phyloP scores from a whole-genome alignment of 2,888 invertebrate genomes.

The Cotesia congregata region DNA sequence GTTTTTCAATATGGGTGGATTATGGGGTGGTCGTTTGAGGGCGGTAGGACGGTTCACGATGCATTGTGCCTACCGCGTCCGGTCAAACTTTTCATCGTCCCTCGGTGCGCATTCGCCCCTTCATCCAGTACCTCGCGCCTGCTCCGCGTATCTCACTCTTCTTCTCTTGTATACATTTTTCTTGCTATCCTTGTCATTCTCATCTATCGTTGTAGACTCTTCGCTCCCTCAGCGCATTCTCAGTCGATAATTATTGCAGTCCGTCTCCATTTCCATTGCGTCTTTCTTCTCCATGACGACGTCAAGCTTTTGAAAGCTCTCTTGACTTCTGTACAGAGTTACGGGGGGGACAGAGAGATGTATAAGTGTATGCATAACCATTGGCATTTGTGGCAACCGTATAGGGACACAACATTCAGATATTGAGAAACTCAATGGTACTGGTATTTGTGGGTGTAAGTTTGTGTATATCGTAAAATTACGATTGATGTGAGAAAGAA shows the following conservation, averaged over 20 bases:
- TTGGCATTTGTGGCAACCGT: neutral
- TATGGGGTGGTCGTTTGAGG: constrained; percentile 59
- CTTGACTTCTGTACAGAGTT: constrained; percentile 25
- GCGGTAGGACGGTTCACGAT: constrained; percentile 61
- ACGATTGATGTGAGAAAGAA: constrained; percentile 23
- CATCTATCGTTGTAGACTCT: constrained; percentile 14
- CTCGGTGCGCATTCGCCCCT: constrained; percentile 37
- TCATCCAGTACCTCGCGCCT: constrained; percentile 27
- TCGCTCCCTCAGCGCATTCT: constrained; percentile 45
- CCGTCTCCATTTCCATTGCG: constrained; percentile 53
- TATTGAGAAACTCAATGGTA: constrained; percentile 26
- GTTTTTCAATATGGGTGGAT: constrained; percentile 65
- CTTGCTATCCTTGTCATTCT: constrained; percentile 34
- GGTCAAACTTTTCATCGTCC: constrained; percentile 61
- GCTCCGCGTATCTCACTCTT: constrained; percentile 29
- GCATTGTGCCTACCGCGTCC: constrained; percentile 62
- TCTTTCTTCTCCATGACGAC: constrained; percentile 28
- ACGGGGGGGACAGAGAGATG: neutral
- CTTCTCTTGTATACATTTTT: constrained; percentile 17
- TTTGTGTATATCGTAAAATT: constrained; percentile 19
- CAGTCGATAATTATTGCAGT: constrained; percentile 65
- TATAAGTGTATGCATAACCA: constrained; percentile 31
- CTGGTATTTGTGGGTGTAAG: constrained; percentile 24
- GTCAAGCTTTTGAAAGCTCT: constrained; percentile 34
- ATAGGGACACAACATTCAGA: constrained; percentile 11